Evolutionary conservation across 1,140 invertebrate genomes (phyloP), one percentile per base, ranked within the genome.

Genomic region (Piezodorus guildinii): DNA sequence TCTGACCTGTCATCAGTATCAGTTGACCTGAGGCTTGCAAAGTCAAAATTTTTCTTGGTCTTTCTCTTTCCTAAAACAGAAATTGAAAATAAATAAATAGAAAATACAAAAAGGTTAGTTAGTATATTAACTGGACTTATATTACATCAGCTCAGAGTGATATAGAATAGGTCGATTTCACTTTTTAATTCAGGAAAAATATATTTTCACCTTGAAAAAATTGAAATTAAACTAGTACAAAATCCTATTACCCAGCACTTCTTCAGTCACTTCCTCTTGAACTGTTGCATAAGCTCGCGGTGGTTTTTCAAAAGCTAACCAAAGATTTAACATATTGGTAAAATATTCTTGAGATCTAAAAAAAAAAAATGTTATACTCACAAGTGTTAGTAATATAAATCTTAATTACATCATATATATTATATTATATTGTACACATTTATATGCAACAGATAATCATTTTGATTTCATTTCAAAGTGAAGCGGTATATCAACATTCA

Each of bases 261-360:
- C 52, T 56, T 23, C 52, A 56, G 14, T 25, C 17, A 23, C 23
- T 9, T 56, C 52, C 12, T 16, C 23, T 10, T 39, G 6, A 6
- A 39, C 34, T 39, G 34, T 1, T 39, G 34, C 30, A 15, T 15
- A 14, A 23, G 16, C 25, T 60, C 16, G 15, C 8, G 25, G n/a
- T 23, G n/a, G 58, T 17, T 60, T 60, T 60, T 60, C 43, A 21
- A 17, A 16, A 45, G 17, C 17, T 44, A 58, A 10, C 62, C 62
- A 64, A 14, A 64, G 39, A 45, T 58, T 64, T 59, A 43, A 39
- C 17, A 64, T 58, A 23, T 64, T 27, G 15, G 52, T 27, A 59
- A 64, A 64, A 64, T 64, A 64, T 27, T 64, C 62, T 19, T 21
- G 27, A 21, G 45, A 25, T 30, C 62, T 63, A 30, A 8, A 63